phyloP scores from a whole-genome alignment of 2,113 vertebrate species.

The Passer montanus region DNA sequence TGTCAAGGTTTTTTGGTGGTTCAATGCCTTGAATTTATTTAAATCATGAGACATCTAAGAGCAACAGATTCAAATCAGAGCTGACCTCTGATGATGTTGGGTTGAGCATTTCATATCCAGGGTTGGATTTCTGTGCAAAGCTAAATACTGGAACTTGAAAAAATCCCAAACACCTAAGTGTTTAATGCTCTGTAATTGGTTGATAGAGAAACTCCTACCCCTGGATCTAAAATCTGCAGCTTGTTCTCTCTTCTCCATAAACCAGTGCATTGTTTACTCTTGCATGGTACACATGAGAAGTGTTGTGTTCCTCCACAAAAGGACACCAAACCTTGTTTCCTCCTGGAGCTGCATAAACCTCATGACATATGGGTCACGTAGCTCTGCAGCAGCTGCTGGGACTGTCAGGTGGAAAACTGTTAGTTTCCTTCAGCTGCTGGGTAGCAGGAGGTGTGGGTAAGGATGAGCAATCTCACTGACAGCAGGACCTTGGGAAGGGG shows the following conservation, averaged over 20 bases:
- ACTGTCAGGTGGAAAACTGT: neutral
- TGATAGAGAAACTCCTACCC: neutral
- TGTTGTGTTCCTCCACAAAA: neutral
- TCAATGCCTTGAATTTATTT: neutral
- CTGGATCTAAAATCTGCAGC: neutral
- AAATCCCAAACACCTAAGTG: neutral
- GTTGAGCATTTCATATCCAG: neutral
- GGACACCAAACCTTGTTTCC: neutral
- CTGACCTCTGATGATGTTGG: neutral
- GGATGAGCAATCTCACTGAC: neutral
- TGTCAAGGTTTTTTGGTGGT: neutral
- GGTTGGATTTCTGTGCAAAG: neutral
- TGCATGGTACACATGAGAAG: neutral
- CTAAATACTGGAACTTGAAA: neutral
- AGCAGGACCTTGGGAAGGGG: neutral
- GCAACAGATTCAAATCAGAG: neutral
- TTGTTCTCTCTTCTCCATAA: neutral
- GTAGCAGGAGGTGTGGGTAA: neutral
- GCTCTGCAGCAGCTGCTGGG: neutral
- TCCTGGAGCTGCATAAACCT: neutral
- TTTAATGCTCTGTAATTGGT: neutral
- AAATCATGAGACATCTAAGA: neutral
- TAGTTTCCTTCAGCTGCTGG: neutral
- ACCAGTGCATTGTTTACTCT: neutral
- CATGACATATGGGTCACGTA: neutral